phyloP scores from a whole-genome alignment of 2,113 vertebrate species.

The Coptodon rendalli region DNA sequence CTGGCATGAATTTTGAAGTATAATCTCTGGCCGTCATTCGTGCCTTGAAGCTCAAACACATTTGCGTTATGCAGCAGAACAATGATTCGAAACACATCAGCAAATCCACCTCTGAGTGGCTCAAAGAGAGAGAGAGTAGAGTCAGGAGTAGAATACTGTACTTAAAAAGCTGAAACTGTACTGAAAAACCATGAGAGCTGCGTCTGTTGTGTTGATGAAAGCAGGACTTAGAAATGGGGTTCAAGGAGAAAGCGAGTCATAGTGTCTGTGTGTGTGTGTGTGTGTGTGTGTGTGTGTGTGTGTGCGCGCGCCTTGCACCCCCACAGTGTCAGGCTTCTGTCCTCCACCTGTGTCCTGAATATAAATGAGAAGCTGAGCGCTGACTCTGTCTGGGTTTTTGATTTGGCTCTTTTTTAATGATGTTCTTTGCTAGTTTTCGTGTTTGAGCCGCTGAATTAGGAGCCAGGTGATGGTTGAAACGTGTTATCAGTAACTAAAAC shows the following conservation, averaged over 20 bases:
- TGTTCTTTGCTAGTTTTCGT: not conserved
- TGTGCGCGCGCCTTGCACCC: not conserved
- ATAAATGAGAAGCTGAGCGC: slow-evolving; percentile 20
- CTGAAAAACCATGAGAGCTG: not conserved
- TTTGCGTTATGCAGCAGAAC: not conserved
- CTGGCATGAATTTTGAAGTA: not conserved
- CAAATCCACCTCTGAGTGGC: not conserved
- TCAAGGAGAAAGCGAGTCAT: slow-evolving; percentile 10
- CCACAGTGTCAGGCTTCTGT: slow-evolving; percentile 25
- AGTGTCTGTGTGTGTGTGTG: not conserved
- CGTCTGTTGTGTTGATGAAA: not conserved
- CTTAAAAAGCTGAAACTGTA: not conserved
- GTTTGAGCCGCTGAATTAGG: not conserved
- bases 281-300: not conserved
- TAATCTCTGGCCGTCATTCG: not conserved
- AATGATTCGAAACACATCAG: not conserved
- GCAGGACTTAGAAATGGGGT: not conserved
- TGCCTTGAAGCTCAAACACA: not conserved
- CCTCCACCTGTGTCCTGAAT: slow-evolving; percentile 45
- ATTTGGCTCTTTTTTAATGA: not conserved
- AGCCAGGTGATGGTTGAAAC: not conserved
- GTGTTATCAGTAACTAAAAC: not conserved
- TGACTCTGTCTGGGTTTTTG: not conserved
- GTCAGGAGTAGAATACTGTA: not conserved
- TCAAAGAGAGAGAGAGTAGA: not conserved